Evolutionary conservation across 2,797 vertebrate species (phyloP).

Genomic region (Lagodon rhomboides): DNA sequence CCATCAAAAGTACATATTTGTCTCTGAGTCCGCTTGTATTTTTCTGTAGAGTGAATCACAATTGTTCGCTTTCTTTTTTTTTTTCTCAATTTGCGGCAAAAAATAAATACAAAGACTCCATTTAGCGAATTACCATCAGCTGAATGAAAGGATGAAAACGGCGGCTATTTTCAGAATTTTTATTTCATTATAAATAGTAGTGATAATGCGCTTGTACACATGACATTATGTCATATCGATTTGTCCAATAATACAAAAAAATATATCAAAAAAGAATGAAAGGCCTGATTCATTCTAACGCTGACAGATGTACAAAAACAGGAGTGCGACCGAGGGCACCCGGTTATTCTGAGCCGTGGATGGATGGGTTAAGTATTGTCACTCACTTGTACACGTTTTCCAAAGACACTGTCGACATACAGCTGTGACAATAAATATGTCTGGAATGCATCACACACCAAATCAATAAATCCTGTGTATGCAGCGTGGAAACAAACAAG

Average conservation of each 20-base stretch:
- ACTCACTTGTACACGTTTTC: slow-evolving; percentile 27
- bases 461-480: slow-evolving; percentile 36
- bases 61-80: slow-evolving; percentile 45
- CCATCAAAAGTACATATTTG: slow-evolving; percentile 77
- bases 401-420: slow-evolving; percentile 33
- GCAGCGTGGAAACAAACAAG: slow-evolving; percentile 37
- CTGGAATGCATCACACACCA: slow-evolving; percentile 53
- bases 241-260: slow-evolving; percentile 83
- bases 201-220: slow-evolving; percentile 95
- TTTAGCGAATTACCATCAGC: slow-evolving; percentile 42
- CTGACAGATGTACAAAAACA: slow-evolving; percentile 83
- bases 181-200: slow-evolving; percentile 98
- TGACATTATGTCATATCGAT: slow-evolving; percentile 89
- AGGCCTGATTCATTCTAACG: slow-evolving; percentile 86
- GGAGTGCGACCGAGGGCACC: slow-evolving; percentile 78
- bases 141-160: slow-evolving; percentile 28
- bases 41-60: slow-evolving; percentile 48
- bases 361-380: slow-evolving; percentile 38
- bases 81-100: slow-evolving; percentile 30
- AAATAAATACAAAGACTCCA: slow-evolving; percentile 71
- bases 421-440: slow-evolving; percentile 90
- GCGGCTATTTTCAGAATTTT: slow-evolving; percentile 69
- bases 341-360: slow-evolving; percentile 33
- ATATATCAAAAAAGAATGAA: slow-evolving; percentile 81
- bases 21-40: slow-evolving; percentile 54